These are phyloP conservation scores for Macroglossus sobrinus DNA, from an alignment of 2,113 vertebrate genomes.

Conservation along the genomic window DNA sequence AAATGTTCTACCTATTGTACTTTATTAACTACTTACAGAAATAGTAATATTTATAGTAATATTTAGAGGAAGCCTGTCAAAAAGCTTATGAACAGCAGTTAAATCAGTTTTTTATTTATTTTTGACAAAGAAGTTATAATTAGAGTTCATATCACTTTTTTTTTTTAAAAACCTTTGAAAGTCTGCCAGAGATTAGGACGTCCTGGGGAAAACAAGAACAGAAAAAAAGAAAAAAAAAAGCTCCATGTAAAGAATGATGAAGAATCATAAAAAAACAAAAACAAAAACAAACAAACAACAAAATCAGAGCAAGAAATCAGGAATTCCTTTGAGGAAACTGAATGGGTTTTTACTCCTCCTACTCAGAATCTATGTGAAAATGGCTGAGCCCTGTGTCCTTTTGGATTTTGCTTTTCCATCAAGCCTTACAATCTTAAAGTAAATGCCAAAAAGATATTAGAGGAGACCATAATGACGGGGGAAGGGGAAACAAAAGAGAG, in stretches of 20 bases:
- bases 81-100: conserved; percentile 10
- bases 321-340: background rate
- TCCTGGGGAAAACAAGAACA: background rate
- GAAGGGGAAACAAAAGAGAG: background rate
- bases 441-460: background rate
- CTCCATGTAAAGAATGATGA: background rate
- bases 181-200: background rate
- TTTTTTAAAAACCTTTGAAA: background rate
- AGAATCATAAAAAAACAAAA: background rate
- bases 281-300: too few species aligned
- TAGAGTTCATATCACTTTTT: conserved; percentile 2
- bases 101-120: conserved; percentile 43
- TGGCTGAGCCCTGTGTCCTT: background rate
- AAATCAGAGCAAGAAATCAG: background rate
- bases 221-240: too few species aligned
- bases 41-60: conserved; percentile 36
- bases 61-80: conserved; percentile 48
- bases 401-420: background rate
- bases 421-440: background rate
- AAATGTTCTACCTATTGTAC: background rate
- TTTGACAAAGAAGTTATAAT: conserved; percentile 41
- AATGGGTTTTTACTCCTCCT: background rate
- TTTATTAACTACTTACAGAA: conserved; percentile 28
- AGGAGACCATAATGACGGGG: background rate
- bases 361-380: background rate